A percentile compares a stretch with the other conserved stretches of the same genome.
phyloP scores from a whole-genome alignment of 2,888 invertebrate species.

The Amphipyra tragopoginis region DNA sequence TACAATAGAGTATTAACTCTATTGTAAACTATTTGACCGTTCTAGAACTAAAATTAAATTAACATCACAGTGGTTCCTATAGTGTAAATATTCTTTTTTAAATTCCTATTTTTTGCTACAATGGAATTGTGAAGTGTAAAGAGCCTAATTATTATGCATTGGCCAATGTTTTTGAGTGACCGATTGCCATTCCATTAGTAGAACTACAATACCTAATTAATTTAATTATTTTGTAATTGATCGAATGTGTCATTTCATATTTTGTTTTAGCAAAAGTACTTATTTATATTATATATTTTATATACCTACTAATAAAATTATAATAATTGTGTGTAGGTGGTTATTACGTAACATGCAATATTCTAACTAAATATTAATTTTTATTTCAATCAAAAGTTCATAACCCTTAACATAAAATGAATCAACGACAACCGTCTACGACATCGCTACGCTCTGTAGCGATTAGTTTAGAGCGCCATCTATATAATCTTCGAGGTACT shows the following conservation, averaged over 20 bases:
- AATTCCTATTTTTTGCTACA: too few species aligned
- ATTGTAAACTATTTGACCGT: too few species aligned
- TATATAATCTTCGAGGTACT: slow-evolving; percentile 21
- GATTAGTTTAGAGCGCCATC: slow-evolving; percentile 28
- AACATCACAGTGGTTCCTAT: too few species aligned
- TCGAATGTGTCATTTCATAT: slow-evolving; percentile 5
- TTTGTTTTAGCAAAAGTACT: background rate
- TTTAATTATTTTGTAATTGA: slow-evolving; percentile 24
- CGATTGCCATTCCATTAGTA: slow-evolving; percentile 28
- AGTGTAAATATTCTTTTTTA: too few species aligned
- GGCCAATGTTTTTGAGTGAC: slow-evolving; percentile 26
- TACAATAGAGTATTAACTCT: too few species aligned
- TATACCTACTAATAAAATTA: too few species aligned
- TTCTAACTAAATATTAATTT: background rate
- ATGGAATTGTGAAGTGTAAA: background rate
- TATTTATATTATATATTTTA: background rate
- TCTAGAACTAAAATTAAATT: too few species aligned
- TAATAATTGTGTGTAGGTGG: background rate
- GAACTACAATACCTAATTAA: slow-evolving; percentile 16
- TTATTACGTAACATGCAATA: background rate
- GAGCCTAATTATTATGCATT: slow-evolving; percentile 4
- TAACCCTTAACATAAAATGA: background rate
- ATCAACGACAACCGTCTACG: background rate
- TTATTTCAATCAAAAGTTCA: too few species aligned
- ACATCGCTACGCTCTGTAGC: slow-evolving; percentile 1